Percentiles rank a stretch among this genome's conserved stretches.
phyloP scores from a whole-genome alignment of 2,888 invertebrate species.

The Cremastinae sp. region DNA sequence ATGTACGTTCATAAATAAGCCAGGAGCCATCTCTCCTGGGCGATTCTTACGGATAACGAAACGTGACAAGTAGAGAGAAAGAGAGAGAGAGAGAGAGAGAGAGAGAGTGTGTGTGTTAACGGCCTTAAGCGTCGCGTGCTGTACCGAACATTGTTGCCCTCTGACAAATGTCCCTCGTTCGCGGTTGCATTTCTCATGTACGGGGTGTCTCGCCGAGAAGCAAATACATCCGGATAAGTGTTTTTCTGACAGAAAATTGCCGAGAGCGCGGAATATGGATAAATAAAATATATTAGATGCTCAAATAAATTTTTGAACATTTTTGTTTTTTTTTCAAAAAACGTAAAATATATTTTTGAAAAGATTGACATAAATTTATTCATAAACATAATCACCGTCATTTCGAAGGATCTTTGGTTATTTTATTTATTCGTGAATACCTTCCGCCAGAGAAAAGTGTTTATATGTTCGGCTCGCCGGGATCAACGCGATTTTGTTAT shows the following conservation, averaged over 20 bases:
- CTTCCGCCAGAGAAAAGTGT: no score
- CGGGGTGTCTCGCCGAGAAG: neutral
- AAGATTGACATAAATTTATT: no score
- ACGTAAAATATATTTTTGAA: no score
- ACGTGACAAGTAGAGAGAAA: slow-evolving; percentile 46
- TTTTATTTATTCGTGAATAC: no score
- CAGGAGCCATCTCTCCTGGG: neutral
- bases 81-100: slow-evolving; percentile 5
- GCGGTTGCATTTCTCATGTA: slow-evolving; percentile 17
- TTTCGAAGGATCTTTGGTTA: no score
- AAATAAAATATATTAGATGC: no score
- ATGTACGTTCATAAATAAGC: slow-evolving; percentile 54
- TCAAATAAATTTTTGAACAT: no score
- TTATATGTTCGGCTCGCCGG: no score
- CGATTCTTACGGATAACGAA: slow-evolving; percentile 39
- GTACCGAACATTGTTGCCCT: slow-evolving; percentile 36
- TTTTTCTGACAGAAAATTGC: neutral
- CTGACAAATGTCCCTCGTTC: slow-evolving; percentile 20
- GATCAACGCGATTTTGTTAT: no score
- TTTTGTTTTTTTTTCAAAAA: no score
- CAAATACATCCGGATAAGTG: neutral
- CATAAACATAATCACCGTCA: no score
- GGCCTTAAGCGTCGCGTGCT: slow-evolving; percentile 20
- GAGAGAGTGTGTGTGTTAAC: slow-evolving; percentile 31
- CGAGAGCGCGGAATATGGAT: neutral